phyloP scores from a whole-genome alignment of 2,888 invertebrate genomes.

The Cerastis leucographa region DNA sequence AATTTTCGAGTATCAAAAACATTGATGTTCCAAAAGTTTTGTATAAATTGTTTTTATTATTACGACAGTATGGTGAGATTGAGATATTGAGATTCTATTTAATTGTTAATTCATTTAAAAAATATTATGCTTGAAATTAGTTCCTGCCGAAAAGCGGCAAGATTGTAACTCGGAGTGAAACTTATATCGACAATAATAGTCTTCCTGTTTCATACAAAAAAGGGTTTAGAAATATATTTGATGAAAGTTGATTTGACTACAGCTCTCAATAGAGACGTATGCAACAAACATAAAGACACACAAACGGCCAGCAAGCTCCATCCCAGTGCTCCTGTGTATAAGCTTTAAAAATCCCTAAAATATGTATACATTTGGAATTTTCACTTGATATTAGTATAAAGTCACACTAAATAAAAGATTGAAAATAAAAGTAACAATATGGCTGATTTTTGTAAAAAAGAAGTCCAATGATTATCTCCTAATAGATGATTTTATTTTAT shows the following conservation, averaged over 20 bases:
- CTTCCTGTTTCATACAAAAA: neutral
- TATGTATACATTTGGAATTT: conserved; percentile 74
- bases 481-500: too few species aligned
- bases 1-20: neutral
- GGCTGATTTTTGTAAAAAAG: neutral
- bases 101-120: neutral
- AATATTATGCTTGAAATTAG: neutral
- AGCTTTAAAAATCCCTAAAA: conserved; percentile 71
- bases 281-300: conserved; percentile 61
- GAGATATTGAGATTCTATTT: neutral
- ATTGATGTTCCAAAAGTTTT: too few species aligned
- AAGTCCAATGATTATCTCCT: neutral
- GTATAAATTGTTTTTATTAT: neutral
- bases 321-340: conserved; percentile 82
- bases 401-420: neutral
- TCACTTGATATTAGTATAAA: neutral
- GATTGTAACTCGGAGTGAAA: neutral
- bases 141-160: neutral
- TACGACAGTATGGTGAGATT: neutral
- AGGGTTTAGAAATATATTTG: neutral
- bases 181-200: too few species aligned
- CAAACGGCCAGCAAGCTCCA: conserved; percentile 86
- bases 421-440: neutral
- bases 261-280: conserved; percentile 23
- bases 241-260: conserved; percentile 40